Evolutionary conservation across 2,888 invertebrate genomes (phyloP).

Genomic region (Petrolisthes manimaculis): DNA sequence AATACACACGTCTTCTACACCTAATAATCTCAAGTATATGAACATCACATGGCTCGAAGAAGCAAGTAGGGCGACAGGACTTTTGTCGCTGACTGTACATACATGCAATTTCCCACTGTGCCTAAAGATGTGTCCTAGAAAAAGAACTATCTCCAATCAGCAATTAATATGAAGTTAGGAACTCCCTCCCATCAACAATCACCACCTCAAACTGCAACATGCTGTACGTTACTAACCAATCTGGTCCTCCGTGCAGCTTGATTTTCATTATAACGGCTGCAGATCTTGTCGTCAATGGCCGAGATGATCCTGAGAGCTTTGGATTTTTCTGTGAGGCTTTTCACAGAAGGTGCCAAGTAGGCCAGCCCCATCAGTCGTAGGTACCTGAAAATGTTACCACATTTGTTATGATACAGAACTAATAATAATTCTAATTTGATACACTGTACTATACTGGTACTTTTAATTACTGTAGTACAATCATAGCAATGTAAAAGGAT

Average conservation of each 20-base stretch:
- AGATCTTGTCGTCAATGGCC: slow-evolving; percentile 35
- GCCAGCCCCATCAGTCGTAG: slow-evolving; percentile 32
- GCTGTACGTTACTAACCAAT: slow-evolving; percentile 18
- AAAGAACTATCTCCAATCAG: no score
- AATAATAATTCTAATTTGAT: neutral
- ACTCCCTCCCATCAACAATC: no score
- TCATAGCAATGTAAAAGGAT: neutral
- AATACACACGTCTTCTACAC: no score
- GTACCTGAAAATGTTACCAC: slow-evolving; percentile 8
- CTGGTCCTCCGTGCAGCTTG: slow-evolving; percentile 32
- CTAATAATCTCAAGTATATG: no score
- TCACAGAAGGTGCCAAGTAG: slow-evolving; percentile 9
- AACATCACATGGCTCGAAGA: no score
- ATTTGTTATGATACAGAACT: neutral
- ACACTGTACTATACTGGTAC: no score
- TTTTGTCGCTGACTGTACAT: no score
- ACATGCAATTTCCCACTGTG: no score
- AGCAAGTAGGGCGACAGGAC: no score
- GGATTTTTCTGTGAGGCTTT: slow-evolving; percentile 23
- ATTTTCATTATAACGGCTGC: neutral
- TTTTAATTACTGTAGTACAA: neutral
- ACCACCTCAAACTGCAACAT: no score
- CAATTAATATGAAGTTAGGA: no score
- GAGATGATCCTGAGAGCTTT: slow-evolving; percentile 34
- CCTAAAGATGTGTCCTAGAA: no score